Base-by-base conservation (phyloP, 2,113 vertebrate species). In the Sylvia atricapilla region DNA sequence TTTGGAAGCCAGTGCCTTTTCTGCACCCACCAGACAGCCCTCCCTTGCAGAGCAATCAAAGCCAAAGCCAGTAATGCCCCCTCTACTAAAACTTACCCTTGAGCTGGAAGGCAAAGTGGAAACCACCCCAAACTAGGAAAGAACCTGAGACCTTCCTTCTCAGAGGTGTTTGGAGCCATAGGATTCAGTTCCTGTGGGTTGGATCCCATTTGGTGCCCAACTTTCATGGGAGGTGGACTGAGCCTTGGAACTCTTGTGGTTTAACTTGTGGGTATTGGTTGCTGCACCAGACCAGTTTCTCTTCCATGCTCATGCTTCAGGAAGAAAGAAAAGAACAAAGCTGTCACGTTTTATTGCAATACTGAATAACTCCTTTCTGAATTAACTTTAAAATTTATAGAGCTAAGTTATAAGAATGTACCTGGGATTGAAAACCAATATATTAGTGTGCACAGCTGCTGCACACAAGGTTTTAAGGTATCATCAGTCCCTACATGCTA, bases 351-450 rank as follows among this genome's bases (percentile, higher is more conserved):
- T 95, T 94, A 95, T 91, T 94, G 87, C 91, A 86, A 60, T 66
- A 64, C 80, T 92, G 89, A 95, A 88, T 96, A 85, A 93, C 93
- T 92, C 16, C 4, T 86, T 94, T 90, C 95, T 90, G 73, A 91
- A 97, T 97, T 96, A 96, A 93, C 78, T 79, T 86, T 52, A 91
- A 84, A 94, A 94, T 95, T 82, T 93, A 91, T 87, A 78, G 91
- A 89, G 59, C 77, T 87, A 73, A 89, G 72, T 73, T 83, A 90
- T 39, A 92, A 92, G 93, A 95, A 89, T 58, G 83, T 95, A 96
- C 86, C 81, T 90, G 72, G 63, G 67, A 75, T 27, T 77, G 78
- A 67, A 96, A 96, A 97, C 94, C 89, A 94, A 95, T 94, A 78
- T 80, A 92, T 95, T 73, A 56, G 50, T 63, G 74, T 10, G 46